Base-by-base conservation (phyloP, 2,113 vertebrate species). In the Micromys minutus region DNA sequence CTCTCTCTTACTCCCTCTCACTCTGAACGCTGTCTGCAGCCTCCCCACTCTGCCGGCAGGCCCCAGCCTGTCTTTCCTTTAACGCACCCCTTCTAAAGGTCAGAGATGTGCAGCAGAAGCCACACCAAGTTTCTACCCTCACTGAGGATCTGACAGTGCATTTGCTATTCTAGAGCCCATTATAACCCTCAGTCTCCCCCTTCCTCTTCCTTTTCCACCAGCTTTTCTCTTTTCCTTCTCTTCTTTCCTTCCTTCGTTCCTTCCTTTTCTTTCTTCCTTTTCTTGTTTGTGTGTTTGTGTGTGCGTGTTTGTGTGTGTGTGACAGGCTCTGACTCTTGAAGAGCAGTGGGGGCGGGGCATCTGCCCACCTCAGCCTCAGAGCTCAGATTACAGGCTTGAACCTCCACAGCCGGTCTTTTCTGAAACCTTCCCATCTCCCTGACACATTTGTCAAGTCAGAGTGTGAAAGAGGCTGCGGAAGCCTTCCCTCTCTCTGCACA, bases 391-490 rank as follows among this genome's bases (percentile, higher is more conserved):
- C 55, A 83, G 80, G 80, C 24, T 9, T 17, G 83, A 67, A 34
- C 8, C 9, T 1, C 39, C 42, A 24, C 52, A 47, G 42, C 42
- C 0, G 61, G 42, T 36, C 61, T 42, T 85, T 47, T 47, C 13
- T 0, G 17, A 63, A 85, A 65, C 29, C 31, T 47, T 75, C 36
- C 74, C 57, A 5, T 24, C 8, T 76, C 57, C 76, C 42, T 69
- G 69, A 89, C 24, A 87, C 24, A 45, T 84, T 67, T 29, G n/a
- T 84, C 22, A 83, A 89, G 15, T 1, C 24, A 90, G 89, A 80
- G 61, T 55, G 47, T 65, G 80, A 77, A 89, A 74, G 61, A 22
- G 17, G 52, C 12, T 91, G 94, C 57, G 72, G 77, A 94, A 88
- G 11, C 22, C 42, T 74, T 90, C 21, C 11, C 4, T 94, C 9